phyloP scores from a whole-genome alignment of 2,113 vertebrate genomes.

The Labeo catla region DNA sequence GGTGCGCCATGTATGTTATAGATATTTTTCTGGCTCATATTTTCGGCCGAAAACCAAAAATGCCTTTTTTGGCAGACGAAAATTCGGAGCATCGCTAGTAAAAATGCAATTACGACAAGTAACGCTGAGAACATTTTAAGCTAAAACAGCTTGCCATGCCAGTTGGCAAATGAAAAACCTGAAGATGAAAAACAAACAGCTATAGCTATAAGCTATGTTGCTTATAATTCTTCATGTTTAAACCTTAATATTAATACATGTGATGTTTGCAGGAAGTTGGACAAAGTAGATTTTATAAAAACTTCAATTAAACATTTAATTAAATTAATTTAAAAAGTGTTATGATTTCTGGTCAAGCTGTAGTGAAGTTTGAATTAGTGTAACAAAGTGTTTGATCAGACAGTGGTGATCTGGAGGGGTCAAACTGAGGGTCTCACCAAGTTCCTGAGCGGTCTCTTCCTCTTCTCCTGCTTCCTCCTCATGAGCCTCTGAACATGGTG shows the following conservation, averaged over 20 bases:
- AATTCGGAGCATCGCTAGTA: too few species aligned
- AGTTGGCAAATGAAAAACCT: background rate
- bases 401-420: background rate
- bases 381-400: background rate
- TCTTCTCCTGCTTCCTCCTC: slow-evolving; percentile 12
- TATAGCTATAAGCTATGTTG: background rate
- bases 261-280: background rate
- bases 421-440: slow-evolving; percentile 28
- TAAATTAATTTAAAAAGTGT: background rate
- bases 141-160: too few species aligned
- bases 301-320: background rate
- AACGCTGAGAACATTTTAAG: too few species aligned
- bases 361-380: background rate
- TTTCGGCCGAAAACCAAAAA: too few species aligned
- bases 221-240: background rate
- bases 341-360: background rate
- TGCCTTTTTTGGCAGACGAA: too few species aligned
- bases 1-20: too few species aligned
- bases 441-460: slow-evolving; percentile 23
- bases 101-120: too few species aligned
- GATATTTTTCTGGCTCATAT: too few species aligned
- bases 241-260: background rate
- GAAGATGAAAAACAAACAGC: background rate
- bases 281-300: too few species aligned
- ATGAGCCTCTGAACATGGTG: slow-evolving; percentile 12